Conservation (phyloP, 2,888 invertebrate species). For the Polyploca ridens region DNA sequence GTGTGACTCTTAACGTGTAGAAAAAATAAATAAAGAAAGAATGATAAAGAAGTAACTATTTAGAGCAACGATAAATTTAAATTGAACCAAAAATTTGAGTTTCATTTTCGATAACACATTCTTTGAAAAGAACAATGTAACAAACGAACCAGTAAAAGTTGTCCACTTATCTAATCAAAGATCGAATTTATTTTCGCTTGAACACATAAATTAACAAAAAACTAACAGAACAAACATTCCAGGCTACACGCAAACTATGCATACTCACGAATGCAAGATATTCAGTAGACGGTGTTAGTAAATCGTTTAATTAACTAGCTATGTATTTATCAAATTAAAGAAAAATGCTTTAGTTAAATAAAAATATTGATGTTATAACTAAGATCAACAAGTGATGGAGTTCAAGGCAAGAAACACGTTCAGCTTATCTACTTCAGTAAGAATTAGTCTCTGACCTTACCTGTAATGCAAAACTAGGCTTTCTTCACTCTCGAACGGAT, state of each 20-base stretch:
- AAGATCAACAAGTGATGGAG: too few relatives aligned
- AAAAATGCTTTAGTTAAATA: neutral
- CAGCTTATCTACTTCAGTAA: too few relatives aligned
- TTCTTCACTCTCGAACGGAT: slow-evolving; percentile 80
- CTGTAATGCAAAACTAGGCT: slow-evolving; percentile 78
- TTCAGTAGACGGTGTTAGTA: neutral
- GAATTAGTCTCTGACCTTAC: slow-evolving; percentile 40
- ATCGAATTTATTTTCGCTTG: slow-evolving; percentile 6
- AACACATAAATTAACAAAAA: neutral
- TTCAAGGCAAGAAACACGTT: too few relatives aligned
- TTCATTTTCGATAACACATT: neutral
- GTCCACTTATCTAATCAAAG: slow-evolving; percentile 1
- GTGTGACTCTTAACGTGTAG: too few relatives aligned
- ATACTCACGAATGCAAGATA: slow-evolving; percentile 5
- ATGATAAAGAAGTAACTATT: neutral
- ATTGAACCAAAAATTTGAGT: neutral
- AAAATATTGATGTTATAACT: too few relatives aligned
- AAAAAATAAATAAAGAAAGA: too few relatives aligned
- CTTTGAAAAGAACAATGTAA: neutral
- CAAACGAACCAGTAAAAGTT: neutral
- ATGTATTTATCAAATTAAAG: neutral
- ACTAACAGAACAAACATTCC: slow-evolving; percentile 2
- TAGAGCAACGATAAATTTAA: neutral
- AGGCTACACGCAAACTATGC: slow-evolving; percentile 3
- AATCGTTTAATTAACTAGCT: neutral